Evolutionary conservation across 2,797 vertebrate genomes (phyloP).

Genomic region (Hemitrygon akajei): DNA sequence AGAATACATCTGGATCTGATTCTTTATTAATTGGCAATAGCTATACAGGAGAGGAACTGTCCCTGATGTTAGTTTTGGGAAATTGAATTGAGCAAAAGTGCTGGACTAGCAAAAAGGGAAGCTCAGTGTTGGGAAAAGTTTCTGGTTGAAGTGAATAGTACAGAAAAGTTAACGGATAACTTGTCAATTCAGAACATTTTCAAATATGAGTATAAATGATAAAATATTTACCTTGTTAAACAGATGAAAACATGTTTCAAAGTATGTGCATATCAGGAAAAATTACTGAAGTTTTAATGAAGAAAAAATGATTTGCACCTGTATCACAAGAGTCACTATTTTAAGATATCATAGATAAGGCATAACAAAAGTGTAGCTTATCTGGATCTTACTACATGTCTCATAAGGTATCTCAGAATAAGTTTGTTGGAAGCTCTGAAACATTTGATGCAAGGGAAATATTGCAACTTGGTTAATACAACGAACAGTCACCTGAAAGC

Average conservation of each 20-base stretch:
- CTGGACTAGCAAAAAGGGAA: neutral
- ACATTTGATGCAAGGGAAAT: no score
- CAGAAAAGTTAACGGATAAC: neutral
- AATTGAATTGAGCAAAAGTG: neutral
- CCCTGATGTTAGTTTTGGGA: neutral
- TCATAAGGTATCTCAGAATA: no score
- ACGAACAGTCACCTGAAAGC: no score
- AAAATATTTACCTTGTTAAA: slow-evolving; percentile 33
- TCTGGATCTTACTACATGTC: no score
- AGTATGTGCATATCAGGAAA: neutral
- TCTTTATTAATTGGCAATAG: neutral
- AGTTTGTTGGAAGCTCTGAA: no score
- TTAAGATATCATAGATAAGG: neutral
- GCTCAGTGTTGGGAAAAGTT: neutral
- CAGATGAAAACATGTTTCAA: neutral
- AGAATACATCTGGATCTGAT: neutral
- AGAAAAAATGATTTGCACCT: neutral
- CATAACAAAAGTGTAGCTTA: no score
- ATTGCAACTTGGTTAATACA: no score
- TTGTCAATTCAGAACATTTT: neutral
- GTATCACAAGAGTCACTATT: neutral
- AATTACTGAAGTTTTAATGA: neutral
- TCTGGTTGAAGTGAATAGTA: neutral
- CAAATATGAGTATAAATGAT: neutral
- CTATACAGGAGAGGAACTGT: neutral